Base-by-base conservation (phyloP, 2,797 vertebrate genomes). In the Danio choprae region DNA sequence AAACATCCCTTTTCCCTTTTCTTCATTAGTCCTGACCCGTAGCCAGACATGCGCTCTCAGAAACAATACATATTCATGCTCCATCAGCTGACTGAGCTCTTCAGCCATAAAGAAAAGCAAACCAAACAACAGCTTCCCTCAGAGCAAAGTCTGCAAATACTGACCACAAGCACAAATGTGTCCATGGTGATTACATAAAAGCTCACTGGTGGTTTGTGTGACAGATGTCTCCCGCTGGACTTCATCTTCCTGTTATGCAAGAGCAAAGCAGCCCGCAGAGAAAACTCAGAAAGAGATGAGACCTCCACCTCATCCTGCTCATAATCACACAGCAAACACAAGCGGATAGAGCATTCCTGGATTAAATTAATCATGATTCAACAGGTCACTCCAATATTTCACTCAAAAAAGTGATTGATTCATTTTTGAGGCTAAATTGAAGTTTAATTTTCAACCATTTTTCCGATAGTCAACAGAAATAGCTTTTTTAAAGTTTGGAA, bases 141-240 rank as follows among this genome's bases (percentile, higher is more conserved):
- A 75, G 10, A 50, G 77, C 60, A 15, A 44, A 74, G 13, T 50
- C 46, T 20, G 7, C 29, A 20, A 36, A 77, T 18, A 65, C 53
- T 50, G 58, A 68, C 36, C 70, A 50, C 64, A 68, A 74, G 22
- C 29, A 67, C 44, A 53, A 46, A n/a, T 53, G 51, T 74, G 76
- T 70, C 82, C 74, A 83, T 82, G 80, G 85, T 75, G 88, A 90
- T 92, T 92, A 90, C 84, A 89, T 90, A 92, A 92, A 92, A 88
- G 87, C 85, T 88, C 84, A 85, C 70, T 43, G 74, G 83, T 84
- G 86, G 81, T 79, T 70, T 70, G 89, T 79, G 88, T 64, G 84
- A 90, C 91, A 93, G 91, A 91, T 91, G 89, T 90, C 88, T 89
- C 86, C 84, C 82, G 77, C 86, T 85, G 83, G 86, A 90, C 88